These are phyloP conservation scores for Gymnothorax reevesii DNA, from an alignment of 2,797 vertebrate species.

Conservation along the genomic window DNA sequence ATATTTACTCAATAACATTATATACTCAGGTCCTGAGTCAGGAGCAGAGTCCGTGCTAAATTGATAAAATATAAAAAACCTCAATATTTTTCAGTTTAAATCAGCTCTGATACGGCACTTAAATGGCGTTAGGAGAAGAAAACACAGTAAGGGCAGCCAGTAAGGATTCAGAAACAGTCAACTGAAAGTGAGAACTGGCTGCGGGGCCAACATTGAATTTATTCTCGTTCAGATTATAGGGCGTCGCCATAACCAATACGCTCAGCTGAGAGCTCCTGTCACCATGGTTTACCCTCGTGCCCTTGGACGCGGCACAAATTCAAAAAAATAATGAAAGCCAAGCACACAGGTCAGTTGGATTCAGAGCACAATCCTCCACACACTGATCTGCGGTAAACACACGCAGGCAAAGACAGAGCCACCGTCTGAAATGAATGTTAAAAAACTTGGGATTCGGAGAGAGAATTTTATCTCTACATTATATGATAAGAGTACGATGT, in stretches of 20 bases:
- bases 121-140: background rate
- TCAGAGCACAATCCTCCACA: background rate
- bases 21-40: background rate
- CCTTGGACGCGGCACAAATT: conserved; percentile 58
- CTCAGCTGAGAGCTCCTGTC: conserved; percentile 64
- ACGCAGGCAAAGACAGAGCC: background rate
- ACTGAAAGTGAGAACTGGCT: background rate
- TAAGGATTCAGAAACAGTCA: background rate
- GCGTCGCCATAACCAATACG: conserved; percentile 54
- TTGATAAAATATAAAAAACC: background rate
- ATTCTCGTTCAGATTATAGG: conserved; percentile 38
- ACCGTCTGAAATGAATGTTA: background rate
- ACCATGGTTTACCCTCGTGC: background rate
- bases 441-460: background rate
- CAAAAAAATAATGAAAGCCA: conserved; percentile 78
- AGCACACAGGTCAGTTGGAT: conserved; percentile 54
- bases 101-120: no score
- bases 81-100: no score
- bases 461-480: background rate
- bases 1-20: background rate
- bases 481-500: background rate
- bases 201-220: background rate
- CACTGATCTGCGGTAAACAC: conserved; percentile 8
- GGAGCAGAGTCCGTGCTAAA: background rate
- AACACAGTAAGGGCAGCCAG: background rate